These are phyloP conservation scores for Atlantisia rogersi DNA, from an alignment of 2,113 vertebrate species.

Conservation along the genomic window DNA sequence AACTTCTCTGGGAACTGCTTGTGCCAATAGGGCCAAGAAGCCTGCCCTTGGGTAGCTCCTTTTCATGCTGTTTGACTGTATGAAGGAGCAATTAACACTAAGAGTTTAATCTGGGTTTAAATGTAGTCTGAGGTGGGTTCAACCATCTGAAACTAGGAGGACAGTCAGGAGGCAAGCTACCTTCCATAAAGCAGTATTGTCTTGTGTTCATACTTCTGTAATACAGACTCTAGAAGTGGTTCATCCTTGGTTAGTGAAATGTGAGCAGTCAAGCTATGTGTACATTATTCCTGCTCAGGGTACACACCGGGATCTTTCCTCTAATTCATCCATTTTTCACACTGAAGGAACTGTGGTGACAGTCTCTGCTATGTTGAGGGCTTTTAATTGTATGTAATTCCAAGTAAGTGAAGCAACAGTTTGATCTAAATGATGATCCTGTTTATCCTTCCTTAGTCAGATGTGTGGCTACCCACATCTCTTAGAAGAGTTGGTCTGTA, in stretches of 20 bases:
- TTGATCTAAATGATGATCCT: not conserved
- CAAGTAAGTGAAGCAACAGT: not conserved
- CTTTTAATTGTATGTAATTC: not conserved
- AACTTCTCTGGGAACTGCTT: not conserved
- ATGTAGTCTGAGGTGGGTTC: too few relatives aligned
- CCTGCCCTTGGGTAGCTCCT: not conserved
- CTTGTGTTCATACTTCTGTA: not conserved
- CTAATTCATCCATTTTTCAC: rapidly evolving
- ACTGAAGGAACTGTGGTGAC: not conserved
- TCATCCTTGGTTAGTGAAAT: not conserved
- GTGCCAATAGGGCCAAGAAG: not conserved
- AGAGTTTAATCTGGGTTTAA: not conserved
- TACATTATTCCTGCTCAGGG: not conserved
- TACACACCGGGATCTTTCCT: not conserved
- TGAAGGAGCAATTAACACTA: not conserved
- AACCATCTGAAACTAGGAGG: not conserved
- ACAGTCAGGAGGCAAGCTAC: not conserved
- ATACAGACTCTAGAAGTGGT: not conserved
- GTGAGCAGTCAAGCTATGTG: not conserved
- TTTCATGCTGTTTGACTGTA: not conserved
- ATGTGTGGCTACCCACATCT: not conserved
- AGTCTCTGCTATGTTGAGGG: not conserved
- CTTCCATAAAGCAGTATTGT: rapidly evolving
- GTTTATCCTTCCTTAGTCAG: not conserved
- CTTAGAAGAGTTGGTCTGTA: not conserved